Evolutionary conservation across 2,113 vertebrate genomes (phyloP), one percentile per base, ranked within the genome.

Genomic region (Centropus unirufus): DNA sequence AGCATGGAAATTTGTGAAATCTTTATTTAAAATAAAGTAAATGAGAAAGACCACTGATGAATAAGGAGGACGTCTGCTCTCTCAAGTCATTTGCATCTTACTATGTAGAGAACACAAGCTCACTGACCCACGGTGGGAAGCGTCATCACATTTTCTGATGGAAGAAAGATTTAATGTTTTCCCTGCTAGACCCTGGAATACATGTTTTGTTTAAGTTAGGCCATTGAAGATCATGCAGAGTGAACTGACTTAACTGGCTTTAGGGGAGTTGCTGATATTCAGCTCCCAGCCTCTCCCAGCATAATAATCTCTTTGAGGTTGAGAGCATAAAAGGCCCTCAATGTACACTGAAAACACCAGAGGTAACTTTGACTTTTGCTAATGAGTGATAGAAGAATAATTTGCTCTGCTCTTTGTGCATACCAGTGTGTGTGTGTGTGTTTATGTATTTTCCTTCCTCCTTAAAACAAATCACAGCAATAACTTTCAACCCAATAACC

Each of bases 401-500:
- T 98, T 97, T 97, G 89, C 78, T 90, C 68, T 93, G 66, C 74
- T 85, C 9, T n/a, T 1, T 67, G 1, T 40, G 10, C 49, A 14
- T 47, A 14, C 21, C n/a, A 12, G 6, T 9, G 27, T 15, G 36
- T 49, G 44, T 14, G 9, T 42, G 11, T 12, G 15, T 42, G 21
- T 46, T 16, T 42, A 27, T 62, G 7, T 77, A 19, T 91, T 96
- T 96, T 95, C 96, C 72, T 63, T 75, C 36, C 59, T 92, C 51
- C 51, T 96, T 93, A 92, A 95, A 95, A 95, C 89, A 97, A 97
- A 96, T 96, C 93, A 69, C 87, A 92, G 81, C 40, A 89, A 95
- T 95, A 94, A 96, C 95, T 98, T 98, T 98, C 95, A 97, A 96
- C 87, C 79, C 96, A 94, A 64, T 97, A 97, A 94, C 95, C 96